Evolutionary conservation across 2,797 vertebrate species (phyloP).

Genomic region (Coluber constrictor): DNA sequence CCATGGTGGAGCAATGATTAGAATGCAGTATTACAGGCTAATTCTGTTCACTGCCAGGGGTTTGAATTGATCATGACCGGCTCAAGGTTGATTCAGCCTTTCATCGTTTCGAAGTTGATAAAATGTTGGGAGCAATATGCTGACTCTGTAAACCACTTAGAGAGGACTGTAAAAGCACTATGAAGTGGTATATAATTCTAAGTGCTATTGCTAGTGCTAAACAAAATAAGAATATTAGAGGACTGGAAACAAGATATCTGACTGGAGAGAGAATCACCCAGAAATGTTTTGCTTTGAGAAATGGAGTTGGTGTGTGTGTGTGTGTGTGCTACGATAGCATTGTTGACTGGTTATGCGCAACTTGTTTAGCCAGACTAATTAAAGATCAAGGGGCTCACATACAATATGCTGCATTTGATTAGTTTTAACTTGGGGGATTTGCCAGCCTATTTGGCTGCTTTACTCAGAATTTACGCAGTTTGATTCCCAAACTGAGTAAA

Average conservation of each 20-base stretch:
- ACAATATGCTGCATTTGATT: background rate
- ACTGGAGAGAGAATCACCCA: background rate
- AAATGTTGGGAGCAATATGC: background rate
- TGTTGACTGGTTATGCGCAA: background rate
- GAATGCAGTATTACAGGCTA: background rate
- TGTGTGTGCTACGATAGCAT: background rate
- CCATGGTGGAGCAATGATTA: background rate
- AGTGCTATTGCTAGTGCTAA: background rate
- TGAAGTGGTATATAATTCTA: background rate
- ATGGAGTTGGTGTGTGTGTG: background rate
- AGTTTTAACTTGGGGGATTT: background rate
- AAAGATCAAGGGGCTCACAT: background rate
- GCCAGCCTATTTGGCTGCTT: background rate
- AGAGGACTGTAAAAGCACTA: too few species aligned
- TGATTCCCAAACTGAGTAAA: background rate
- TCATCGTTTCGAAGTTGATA: background rate
- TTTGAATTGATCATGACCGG: background rate
- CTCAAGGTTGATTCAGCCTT: background rate
- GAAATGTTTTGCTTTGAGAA: background rate
- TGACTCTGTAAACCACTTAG: background rate
- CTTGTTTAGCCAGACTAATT: background rate
- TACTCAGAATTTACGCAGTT: background rate
- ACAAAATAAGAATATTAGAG: background rate
- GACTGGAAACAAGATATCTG: background rate
- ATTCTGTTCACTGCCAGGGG: background rate